phyloP scores from a whole-genome alignment of 1,140 invertebrate genomes.

The Geopemphigus sp. region DNA sequence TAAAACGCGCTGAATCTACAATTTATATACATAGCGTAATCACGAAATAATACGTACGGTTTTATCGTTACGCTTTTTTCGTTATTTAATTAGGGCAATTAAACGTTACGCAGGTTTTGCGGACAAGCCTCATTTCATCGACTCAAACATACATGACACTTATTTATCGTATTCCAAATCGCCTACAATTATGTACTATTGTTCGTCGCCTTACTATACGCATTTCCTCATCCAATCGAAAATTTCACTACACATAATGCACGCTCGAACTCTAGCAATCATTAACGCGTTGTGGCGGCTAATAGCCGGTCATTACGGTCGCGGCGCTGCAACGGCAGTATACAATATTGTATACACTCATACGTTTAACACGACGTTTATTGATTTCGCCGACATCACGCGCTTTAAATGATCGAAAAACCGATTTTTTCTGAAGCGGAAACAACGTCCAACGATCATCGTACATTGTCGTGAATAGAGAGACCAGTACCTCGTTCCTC shows the following conservation, averaged over 20 bases:
- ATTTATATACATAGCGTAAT: background rate
- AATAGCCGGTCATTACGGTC: constrained; percentile 10
- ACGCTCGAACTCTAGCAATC: constrained; percentile 3
- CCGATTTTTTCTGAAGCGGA: too few species aligned
- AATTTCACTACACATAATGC: background rate
- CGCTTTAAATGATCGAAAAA: constrained; percentile 15
- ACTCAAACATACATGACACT: too few species aligned
- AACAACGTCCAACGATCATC: too few species aligned
- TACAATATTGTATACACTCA: too few species aligned
- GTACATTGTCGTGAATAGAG: too few species aligned
- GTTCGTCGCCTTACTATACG: constrained; percentile 5
- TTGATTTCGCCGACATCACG: constrained; percentile 14
- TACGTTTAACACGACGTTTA: background rate
- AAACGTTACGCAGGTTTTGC: background rate
- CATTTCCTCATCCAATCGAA: background rate
- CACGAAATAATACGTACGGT: background rate
- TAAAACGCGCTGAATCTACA: background rate
- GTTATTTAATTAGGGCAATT: background rate
- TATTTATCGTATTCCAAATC: too few species aligned
- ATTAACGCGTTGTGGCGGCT: constrained; percentile 9
- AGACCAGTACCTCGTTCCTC: too few species aligned
- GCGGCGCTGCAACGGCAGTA: too few species aligned
- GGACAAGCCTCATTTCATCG: too few species aligned
- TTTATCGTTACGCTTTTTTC: background rate
- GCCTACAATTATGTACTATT: background rate